A percentile compares a stretch with the other conserved stretches of the same genome.
Conservation (phyloP, 2,888 invertebrate species). For the Pomacea canaliculata region DNA sequence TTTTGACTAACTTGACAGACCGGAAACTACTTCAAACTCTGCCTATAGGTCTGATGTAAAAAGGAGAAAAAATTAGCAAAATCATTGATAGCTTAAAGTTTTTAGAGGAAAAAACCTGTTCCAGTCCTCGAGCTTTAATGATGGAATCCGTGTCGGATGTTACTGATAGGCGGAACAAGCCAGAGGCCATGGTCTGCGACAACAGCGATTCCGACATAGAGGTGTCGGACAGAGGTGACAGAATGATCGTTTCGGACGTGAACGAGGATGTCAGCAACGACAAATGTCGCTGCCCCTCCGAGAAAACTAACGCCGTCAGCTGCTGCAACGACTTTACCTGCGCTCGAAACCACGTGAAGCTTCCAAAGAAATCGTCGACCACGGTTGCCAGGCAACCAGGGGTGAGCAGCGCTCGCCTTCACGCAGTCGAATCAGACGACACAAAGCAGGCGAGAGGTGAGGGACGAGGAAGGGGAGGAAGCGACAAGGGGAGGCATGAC, state of each 20-base stretch:
- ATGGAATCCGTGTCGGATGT: not conserved
- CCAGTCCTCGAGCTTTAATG: no score
- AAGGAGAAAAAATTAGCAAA: no score
- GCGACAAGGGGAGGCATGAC: not conserved
- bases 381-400: not conserved
- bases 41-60: no score
- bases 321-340: constrained; percentile 1
- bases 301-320: not conserved
- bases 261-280: not conserved
- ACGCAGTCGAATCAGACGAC: not conserved
- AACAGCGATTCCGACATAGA: constrained; percentile 19
- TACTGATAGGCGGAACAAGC: not conserved
- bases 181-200: not conserved
- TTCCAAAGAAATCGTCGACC: not conserved
- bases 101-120: no score
- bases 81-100: no score
- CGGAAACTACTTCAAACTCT: no score
- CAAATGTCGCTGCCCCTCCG: not conserved
- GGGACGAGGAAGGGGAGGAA: not conserved
- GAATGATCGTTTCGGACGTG: not conserved
- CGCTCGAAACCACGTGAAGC: constrained; percentile 9
- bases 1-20: no score
- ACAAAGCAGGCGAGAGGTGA: not conserved
- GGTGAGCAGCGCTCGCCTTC: no score
- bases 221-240: constrained; percentile 3